These are phyloP conservation scores for Discoglossus pictus DNA, from an alignment of 2,797 vertebrate genomes.

Conservation along the genomic window DNA sequence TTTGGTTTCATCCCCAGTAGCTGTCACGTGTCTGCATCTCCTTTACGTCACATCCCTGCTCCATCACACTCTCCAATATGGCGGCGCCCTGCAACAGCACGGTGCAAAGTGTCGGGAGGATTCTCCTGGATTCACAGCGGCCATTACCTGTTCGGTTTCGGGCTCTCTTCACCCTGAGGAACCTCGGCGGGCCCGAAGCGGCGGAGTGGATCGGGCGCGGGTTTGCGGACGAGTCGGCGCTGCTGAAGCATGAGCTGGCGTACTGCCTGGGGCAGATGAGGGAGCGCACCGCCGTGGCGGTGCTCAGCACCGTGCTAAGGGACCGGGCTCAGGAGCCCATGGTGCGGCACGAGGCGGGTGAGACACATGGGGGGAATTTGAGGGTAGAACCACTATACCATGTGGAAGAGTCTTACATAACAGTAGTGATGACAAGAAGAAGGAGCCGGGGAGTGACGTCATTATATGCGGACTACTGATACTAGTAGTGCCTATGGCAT, in stretches of 20 bases:
- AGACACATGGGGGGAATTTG: neutral
- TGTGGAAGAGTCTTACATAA: too few relatives aligned
- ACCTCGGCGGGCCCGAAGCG: slow-evolving; percentile 78
- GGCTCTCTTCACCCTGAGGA: slow-evolving; percentile 90
- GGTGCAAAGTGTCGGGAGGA: slow-evolving; percentile 70
- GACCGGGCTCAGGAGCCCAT: slow-evolving; percentile 86
- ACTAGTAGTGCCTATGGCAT: too few relatives aligned
- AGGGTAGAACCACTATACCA: neutral
- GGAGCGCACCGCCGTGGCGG: slow-evolving; percentile 78
- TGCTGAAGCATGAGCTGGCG: slow-evolving; percentile 93
- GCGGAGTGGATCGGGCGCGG: slow-evolving; percentile 84
- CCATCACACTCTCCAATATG: too few relatives aligned
- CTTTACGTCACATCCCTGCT: too few relatives aligned
- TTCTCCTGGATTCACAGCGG: slow-evolving; percentile 71
- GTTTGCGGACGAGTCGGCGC: slow-evolving; percentile 82
- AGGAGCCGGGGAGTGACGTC: too few relatives aligned
- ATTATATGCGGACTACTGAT: too few relatives aligned
- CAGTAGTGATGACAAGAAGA: too few relatives aligned
- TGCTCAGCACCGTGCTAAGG: slow-evolving; percentile 74
- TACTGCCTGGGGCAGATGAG: slow-evolving; percentile 96
- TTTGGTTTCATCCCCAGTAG: too few relatives aligned
- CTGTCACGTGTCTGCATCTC: too few relatives aligned
- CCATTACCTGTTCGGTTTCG: slow-evolving; percentile 83
- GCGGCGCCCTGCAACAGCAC: slow-evolving; percentile 12
- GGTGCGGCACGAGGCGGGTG: slow-evolving; percentile 95